Base-by-base conservation (phyloP, 2,113 vertebrate genomes). In the Myrmecobius fasciatus region DNA sequence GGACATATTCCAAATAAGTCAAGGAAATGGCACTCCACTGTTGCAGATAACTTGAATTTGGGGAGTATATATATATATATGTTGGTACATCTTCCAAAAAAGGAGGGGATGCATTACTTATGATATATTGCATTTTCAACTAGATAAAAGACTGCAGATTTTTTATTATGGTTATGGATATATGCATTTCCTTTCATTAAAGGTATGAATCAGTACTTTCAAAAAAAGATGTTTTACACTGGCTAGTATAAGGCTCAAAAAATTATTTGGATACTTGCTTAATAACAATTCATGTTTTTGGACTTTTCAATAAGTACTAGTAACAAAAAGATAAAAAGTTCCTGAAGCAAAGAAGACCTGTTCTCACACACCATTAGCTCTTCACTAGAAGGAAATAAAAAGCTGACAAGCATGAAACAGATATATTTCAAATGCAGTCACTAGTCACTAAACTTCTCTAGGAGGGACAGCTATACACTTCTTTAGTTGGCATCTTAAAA, bases 311-410 rank as follows among this genome's bases (percentile, higher is more conserved):
- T 0, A 89, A 47, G 0, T 90, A 91, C 93, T 47, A 22, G 47
- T 43, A 91, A 90, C 2, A 91, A 91, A 75, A 26, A 92, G 75
- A 54, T 60, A 96, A 95, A 95, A 94, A 92, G 3, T 0, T 1
- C 91, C 51, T 52, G 94, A 51, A 26, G 48, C 49, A 90, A 93
- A 92, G 89, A 9, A 94, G 31, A 95, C 95, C 53, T 36, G 2
- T 25, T 47, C 48, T 31, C 89, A 90, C 22, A 48, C 4, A 90
- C 25, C 48, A 92, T 26, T 28, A 47, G 88, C n/a, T 89, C 53
- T 89, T 92, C 90, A 91, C n/a, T 56, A 52, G 49, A 53, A 56
- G 52, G 25, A 6, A 95, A 96, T 83, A 83, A 90, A 92, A 46
- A 54, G 25, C 1, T 20, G 36, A 92, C 93, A 92, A 91, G 48